Evolutionary conservation across 2,888 invertebrate species (phyloP).

Genomic region (Melikaiella ostensackeni): DNA sequence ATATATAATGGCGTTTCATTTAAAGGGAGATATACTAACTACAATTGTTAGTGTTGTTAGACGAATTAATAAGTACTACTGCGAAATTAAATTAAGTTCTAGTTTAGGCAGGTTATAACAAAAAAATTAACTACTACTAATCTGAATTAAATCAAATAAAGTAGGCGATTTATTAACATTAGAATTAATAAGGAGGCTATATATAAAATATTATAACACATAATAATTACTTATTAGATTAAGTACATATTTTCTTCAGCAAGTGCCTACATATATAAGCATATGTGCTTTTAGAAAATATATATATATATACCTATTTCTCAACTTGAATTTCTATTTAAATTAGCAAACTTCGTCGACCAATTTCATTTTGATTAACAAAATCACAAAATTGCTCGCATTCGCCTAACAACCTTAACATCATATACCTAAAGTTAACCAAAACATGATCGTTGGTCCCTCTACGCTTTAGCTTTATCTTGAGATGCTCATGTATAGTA

Average conservation of each 20-base stretch:
- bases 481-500: constrained; percentile 73
- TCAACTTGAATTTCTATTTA: neutral
- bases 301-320: constrained; percentile 7
- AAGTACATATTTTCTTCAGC: constrained; percentile 6
- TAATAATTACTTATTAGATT: neutral
- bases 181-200: neutral
- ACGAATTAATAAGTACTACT: constrained; percentile 62
- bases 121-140: constrained; percentile 9
- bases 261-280: neutral
- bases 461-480: constrained; percentile 78
- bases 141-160: constrained; percentile 3
- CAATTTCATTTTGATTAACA: neutral
- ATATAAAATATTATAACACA: too few relatives aligned
- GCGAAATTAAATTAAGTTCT: neutral
- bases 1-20: constrained; percentile 57
- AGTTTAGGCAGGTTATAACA: constrained; percentile 28
- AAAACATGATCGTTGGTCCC: constrained; percentile 73
- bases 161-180: neutral
- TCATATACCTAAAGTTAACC: constrained; percentile 62
- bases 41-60: constrained; percentile 73
- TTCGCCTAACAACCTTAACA: constrained; percentile 76
- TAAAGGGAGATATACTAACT: constrained; percentile 64
- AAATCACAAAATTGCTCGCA: constrained; percentile 44
- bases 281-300: neutral
- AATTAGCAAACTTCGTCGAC: neutral